A percentile compares a stretch with the other conserved stretches of the same genome.
These are phyloP conservation scores for Hyles vespertilio DNA, from an alignment of 1,140 invertebrate genomes.

Conservation along the genomic window DNA sequence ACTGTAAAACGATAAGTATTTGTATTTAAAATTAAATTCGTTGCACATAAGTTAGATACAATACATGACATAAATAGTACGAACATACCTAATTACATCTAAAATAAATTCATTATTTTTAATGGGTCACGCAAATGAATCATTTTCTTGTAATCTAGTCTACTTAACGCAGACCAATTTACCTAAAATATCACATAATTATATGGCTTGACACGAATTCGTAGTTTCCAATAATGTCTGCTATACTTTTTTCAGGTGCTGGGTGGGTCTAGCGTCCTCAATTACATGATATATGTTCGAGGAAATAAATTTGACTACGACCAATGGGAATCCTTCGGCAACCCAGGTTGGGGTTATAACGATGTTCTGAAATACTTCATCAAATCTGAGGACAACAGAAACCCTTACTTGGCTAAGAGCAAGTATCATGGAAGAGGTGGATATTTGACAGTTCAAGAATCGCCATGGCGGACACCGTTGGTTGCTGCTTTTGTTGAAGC, in stretches of 20 bases:
- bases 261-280: conserved; percentile 93
- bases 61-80: too few relatives aligned
- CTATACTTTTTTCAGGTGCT: conserved; percentile 76
- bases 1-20: too few relatives aligned
- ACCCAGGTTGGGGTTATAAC: conserved; percentile 93
- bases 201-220: too few relatives aligned
- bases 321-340: conserved; percentile 90
- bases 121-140: too few relatives aligned
- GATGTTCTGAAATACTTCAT: conserved; percentile 92
- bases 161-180: too few relatives aligned
- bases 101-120: too few relatives aligned
- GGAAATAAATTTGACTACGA: conserved; percentile 91
- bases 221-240: too few relatives aligned
- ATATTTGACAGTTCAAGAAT: conserved; percentile 88
- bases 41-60: too few relatives aligned
- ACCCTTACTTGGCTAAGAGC: conserved; percentile 84
- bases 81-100: too few relatives aligned
- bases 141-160: too few relatives aligned
- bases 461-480: conserved; percentile 88
- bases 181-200: too few relatives aligned
- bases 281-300: conserved; percentile 97
- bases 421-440: conserved; percentile 86
- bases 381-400: conserved; percentile 92
- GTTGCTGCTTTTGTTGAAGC: conserved; percentile 90
- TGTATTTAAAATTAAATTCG: too few relatives aligned